Evolutionary conservation across 2,113 vertebrate species (phyloP).

Genomic region (Motacilla tschutschensis): DNA sequence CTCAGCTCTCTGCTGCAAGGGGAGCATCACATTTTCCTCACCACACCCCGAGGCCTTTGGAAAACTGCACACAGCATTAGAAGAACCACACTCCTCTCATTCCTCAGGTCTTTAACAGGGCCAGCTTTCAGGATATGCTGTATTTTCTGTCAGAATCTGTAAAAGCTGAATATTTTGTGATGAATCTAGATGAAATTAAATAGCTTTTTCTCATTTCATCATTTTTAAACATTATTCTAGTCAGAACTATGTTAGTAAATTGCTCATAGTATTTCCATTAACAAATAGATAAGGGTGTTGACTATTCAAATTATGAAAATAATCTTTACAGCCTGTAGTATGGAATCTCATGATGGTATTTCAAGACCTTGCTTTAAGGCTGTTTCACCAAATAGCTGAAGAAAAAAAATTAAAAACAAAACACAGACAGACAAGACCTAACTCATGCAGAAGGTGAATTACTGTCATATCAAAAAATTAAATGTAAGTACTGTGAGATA

Average conservation of each 20-base stretch:
- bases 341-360: neutral
- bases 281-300: neutral
- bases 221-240: neutral
- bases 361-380: neutral
- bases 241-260: neutral
- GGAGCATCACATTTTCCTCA: neutral
- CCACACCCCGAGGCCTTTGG: neutral
- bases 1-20: neutral
- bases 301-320: neutral
- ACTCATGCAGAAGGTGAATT: neutral
- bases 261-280: neutral
- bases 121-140: neutral
- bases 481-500: neutral
- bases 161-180: neutral
- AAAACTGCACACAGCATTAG: neutral
- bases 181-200: neutral
- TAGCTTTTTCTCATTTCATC: neutral
- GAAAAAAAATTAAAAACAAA: neutral
- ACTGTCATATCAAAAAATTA: neutral
- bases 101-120: neutral
- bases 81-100: neutral
- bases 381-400: neutral
- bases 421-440: neutral
- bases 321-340: neutral
- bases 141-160: neutral